Evolutionary conservation across 64 coral and sea anemone species (phyloP), one percentile per base, ranked within the genome.

Genomic region (Montipora foliosa): DNA sequence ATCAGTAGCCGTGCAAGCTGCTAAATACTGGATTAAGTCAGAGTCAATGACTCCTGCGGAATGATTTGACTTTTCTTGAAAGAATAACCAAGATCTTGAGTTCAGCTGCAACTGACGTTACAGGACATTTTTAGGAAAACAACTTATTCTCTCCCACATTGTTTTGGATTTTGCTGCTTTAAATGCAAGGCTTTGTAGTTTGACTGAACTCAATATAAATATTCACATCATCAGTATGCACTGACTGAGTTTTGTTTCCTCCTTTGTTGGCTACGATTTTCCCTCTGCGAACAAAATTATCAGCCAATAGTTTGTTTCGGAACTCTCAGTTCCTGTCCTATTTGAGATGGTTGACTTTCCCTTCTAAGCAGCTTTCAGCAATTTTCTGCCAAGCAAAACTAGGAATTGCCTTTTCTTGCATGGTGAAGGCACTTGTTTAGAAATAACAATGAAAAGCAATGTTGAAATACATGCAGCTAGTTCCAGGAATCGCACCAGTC

Each of bases 41-140:
- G 21, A 17, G 67, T 17, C 15, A 69, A 19, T 74, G 71, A 74
- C 37, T 74, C 71, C 8, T 21, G 71, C 20, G 25, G 71, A 74
- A 37, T 74, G 11, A 74, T 24, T 8, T 24, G 16, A 85, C 66
- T 13, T 44, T 29, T 44, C 52, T 72, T 51, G 29, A 29, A 29
- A 29, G 71, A 67, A 15, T 73, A 21, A 17, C 67, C 20, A 13
- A 80, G 9, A 37, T 83, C 50, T 13, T 53, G 58, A 74, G 9
- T 62, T 69, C 25, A 55, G 66, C 25, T 21, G 44, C 44, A 44
- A 44, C 80, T 87, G 17, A 84, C 44, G 24, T 49, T 55, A 90
- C 82, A 51, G 55, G 57, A 46, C 90, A 68, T 58, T 75, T 60
- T 90, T 29, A 49, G 74, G 79, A 51, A 77, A 11, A 71, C 57